These are phyloP conservation scores for Lasius platythorax DNA, from an alignment of 2,888 invertebrate species.

Conservation along the genomic window DNA sequence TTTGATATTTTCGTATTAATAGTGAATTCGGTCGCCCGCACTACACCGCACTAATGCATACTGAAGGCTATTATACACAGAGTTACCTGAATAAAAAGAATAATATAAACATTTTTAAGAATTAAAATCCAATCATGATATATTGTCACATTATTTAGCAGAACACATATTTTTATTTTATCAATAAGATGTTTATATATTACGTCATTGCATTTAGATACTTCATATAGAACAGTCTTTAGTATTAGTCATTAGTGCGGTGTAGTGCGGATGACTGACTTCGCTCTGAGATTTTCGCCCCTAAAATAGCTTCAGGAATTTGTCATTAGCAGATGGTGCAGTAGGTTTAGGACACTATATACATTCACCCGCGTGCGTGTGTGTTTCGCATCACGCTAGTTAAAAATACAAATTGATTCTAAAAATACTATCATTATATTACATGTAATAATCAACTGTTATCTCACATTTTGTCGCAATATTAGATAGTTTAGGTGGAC, in stretches of 20 bases:
- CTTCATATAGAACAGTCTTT: not conserved
- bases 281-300: not conserved
- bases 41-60: too few relatives aligned
- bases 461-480: constrained; percentile 12
- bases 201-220: not conserved
- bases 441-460: constrained; percentile 28
- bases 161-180: not conserved
- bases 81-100: not conserved
- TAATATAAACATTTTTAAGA: not conserved
- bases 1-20: not conserved
- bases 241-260: not conserved
- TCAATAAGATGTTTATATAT: not conserved
- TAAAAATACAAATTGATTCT: constrained; percentile 33
- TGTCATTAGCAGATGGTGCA: not conserved
- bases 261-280: not conserved
- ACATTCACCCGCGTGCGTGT: not conserved
- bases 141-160: not conserved
- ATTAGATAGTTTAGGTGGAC: constrained; percentile 48
- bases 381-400: not conserved
- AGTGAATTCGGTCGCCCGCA: not conserved
- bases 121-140: not conserved
- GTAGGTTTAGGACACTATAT: not conserved
- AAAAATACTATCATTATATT: constrained; percentile 16
- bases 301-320: not conserved
- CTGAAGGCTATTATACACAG: not conserved